Percentiles rank a stretch among this genome's conserved stretches.
phyloP scores from a whole-genome alignment of 2,113 vertebrate genomes.

The Cephalopterus ornatus region DNA sequence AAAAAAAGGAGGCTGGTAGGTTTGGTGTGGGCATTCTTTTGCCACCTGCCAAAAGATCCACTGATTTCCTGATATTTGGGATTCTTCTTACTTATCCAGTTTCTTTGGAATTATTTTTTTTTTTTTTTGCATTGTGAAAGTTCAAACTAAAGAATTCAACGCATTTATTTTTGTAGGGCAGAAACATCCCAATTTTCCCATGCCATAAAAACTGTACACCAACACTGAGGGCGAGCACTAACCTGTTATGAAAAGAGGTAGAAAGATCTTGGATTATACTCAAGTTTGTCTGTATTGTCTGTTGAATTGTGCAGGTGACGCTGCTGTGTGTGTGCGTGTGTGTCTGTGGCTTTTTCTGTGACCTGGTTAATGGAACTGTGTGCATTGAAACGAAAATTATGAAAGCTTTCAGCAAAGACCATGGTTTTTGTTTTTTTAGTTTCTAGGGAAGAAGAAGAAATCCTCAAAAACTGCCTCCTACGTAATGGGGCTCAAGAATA shows the following conservation, averaged over 20 bases:
- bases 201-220: slow-evolving; percentile 87
- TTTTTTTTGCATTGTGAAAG: slow-evolving; percentile 49
- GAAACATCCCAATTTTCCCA: slow-evolving; percentile 83
- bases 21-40: slow-evolving; percentile 41
- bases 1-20: neutral
- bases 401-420: slow-evolving; percentile 70
- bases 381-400: slow-evolving; percentile 63
- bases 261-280: slow-evolving; percentile 82
- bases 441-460: slow-evolving; percentile 18
- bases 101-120: slow-evolving; percentile 47
- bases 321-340: slow-evolving; percentile 42
- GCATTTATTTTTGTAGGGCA: slow-evolving; percentile 85
- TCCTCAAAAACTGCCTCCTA: neutral
- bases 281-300: slow-evolving; percentile 76
- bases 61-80: slow-evolving; percentile 52
- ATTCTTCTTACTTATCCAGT: slow-evolving; percentile 58
- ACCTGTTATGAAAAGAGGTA: slow-evolving; percentile 87
- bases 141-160: slow-evolving; percentile 81
- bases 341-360: slow-evolving; percentile 77
- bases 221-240: slow-evolving; percentile 82
- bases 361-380: slow-evolving; percentile 68
- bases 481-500: neutral
- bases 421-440: slow-evolving; percentile 65
- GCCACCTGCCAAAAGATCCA: slow-evolving; percentile 42
- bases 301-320: slow-evolving; percentile 72